Evolutionary conservation across 1,140 invertebrate species (phyloP), one percentile per base, ranked within the genome.

Genomic region (Melipona quadrifasciata): DNA sequence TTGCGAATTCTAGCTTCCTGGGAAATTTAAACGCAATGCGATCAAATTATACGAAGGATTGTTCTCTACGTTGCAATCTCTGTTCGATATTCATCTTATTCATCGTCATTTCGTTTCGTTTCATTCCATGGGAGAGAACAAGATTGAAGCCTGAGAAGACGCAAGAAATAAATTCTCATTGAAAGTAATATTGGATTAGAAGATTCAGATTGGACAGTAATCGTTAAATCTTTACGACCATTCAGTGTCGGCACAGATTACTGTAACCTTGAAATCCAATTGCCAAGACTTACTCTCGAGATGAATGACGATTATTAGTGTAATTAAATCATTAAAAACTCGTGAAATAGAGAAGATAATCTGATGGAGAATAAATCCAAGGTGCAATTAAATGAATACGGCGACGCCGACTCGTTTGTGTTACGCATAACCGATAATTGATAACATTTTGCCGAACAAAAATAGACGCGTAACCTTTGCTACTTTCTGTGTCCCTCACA

Each of bases 311-410:
- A 84, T 86, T 86, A 84, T 77, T 51, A 55, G 27, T 67, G 64
- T 73, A 86, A 89, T 88, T 78, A 88, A 89, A 86, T 85, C 55
- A 19, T 70, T 75, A 65, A 73, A 86, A 55, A 8, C 61, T 67
- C 58, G 53, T 39, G 14, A 0, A 12, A 27, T n/a, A 21, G 19
- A n/a, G 14, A 1, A 2, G 39, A 21, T 72, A 51, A 51, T 72
- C 24, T 73, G 57, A 12, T 34, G 31, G 70, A 39, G 79, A 81
- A 89, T 86, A 85, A 19, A 73, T 61, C 55, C 68, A 84, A 87
- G 71, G 73, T 89, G 65, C 81, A 87, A 89, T 89, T 85, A 78
- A 72, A 80, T 80, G 57, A 83, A 84, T 61, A n/a, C n/a, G 61
- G 79, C 82, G 57, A 61, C 53, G 53, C 12, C 19, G 16, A 57